Conservation (phyloP, 2,113 vertebrate species). For the Pycnonotus jocosus region DNA sequence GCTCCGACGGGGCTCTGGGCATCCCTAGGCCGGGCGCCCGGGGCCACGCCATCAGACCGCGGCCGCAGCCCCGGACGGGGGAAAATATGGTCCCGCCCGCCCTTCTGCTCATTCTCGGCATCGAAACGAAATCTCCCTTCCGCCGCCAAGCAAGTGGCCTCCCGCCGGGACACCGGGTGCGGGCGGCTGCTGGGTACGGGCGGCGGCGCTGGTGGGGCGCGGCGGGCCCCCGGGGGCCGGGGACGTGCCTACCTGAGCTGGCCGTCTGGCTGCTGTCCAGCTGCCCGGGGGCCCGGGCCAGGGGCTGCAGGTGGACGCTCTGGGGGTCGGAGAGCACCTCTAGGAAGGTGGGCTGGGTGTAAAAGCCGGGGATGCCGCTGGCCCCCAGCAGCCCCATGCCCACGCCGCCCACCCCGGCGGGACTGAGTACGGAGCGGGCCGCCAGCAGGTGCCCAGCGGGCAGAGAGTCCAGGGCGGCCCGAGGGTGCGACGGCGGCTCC, state of each 20-base stretch:
- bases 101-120: neutral
- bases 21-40: neutral
- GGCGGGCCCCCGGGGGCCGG: neutral
- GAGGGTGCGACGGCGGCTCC: slow-evolving; percentile 84
- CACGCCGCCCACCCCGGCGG: slow-evolving; percentile 81
- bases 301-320: slow-evolving; percentile 85
- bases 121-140: neutral
- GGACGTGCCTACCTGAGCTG: slow-evolving; percentile 86
- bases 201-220: neutral
- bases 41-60: neutral
- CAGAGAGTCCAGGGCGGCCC: slow-evolving; percentile 79
- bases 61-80: neutral
- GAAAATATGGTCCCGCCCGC: neutral
- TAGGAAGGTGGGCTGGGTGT: slow-evolving; percentile 89
- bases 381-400: slow-evolving; percentile 90
- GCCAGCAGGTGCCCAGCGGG: slow-evolving; percentile 87
- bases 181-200: neutral
- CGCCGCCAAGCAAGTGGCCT: neutral
- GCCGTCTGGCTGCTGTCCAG: slow-evolving; percentile 87
- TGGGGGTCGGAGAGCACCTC: slow-evolving; percentile 91
- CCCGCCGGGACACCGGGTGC: neutral
- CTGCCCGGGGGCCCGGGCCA: slow-evolving; percentile 78
- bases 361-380: slow-evolving; percentile 90
- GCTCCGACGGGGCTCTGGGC: neutral
- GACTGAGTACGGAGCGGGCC: slow-evolving; percentile 86